These are phyloP conservation scores for Coenobita brevimanus DNA, from an alignment of 1,140 invertebrate species.

Conservation along the genomic window DNA sequence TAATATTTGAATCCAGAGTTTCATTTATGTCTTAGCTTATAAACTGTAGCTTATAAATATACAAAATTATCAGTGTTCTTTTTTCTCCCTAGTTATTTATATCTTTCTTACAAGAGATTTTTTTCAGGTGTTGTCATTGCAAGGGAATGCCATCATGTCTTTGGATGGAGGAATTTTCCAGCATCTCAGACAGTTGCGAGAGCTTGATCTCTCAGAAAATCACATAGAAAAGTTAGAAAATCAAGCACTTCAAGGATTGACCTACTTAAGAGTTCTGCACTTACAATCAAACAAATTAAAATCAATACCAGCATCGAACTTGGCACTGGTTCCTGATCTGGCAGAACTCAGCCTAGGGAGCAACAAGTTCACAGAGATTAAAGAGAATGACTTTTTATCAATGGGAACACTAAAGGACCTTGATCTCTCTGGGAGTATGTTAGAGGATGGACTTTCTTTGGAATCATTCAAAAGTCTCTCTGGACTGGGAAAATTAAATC, in stretches of 20 bases:
- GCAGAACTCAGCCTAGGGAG: constrained; percentile 64
- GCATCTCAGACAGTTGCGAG: constrained; percentile 51
- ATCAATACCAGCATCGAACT: constrained; percentile 51
- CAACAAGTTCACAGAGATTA: constrained; percentile 55
- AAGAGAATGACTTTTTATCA: constrained; percentile 50
- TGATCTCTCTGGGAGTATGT: constrained; percentile 53
- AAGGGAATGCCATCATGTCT: constrained; percentile 52
- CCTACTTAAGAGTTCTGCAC: constrained; percentile 55
- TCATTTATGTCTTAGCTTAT: neutral
- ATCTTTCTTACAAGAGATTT: neutral
- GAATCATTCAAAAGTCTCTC: constrained; percentile 54
- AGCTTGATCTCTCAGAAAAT: constrained; percentile 66
- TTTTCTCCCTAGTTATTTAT: neutral
- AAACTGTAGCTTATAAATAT: neutral
- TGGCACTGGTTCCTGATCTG: constrained; percentile 60
- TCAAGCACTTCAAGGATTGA: constrained; percentile 43
- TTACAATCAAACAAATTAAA: constrained; percentile 57
- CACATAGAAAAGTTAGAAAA: constrained; percentile 56
- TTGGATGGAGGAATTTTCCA: constrained; percentile 54
- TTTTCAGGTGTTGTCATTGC: constrained; percentile 64
- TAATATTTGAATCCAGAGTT: no score
- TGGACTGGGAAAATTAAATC: constrained; percentile 44
- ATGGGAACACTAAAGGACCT: constrained; percentile 55
- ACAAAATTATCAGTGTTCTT: neutral
- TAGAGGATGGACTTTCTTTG: constrained; percentile 44